Evolutionary conservation across 2,888 invertebrate genomes (phyloP), one percentile per base, ranked within the genome.

Genomic region (Toxonevra muliebris): DNA sequence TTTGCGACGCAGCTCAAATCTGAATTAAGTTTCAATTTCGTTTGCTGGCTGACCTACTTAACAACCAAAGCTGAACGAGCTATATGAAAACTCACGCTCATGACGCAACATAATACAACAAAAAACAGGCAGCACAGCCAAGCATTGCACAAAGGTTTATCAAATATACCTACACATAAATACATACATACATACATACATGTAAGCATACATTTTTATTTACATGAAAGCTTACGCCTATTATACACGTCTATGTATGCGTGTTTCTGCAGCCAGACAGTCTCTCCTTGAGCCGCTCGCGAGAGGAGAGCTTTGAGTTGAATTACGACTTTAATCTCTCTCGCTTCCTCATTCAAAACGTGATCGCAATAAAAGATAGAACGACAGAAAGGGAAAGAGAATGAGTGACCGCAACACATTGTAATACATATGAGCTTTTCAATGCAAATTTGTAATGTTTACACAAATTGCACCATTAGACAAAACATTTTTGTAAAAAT

Each of bases 41-140:
- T 80, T 79, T 77, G 78, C 74, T 74, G 76, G 74, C 76, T 85
- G 85, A 86, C 86, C 86, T 82, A 86, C 80, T 86, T 87, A 86
- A 76, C 84, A 83, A 86, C 77, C 83, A 86, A 84, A 85, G 85
- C 86, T 82, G 86, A 87, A 87, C 87, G 82, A 66, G 54, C 61
- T 54, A 17, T 45, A 45, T 61, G 60, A 45, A 66, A 69, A 69
- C 67, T 67, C 61, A 69, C 42, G 68, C 55, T 68, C 58, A 64
- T 71, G 71, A 71, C 69, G 69, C 69, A 68, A 71, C 66, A 60
- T n/a, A n/a, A n/a, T n/a, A n/a, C n/a, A n/a, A n/a, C n/a, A n/a
- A n/a, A n/a, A n/a, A n/a, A 55, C 53, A 59, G 7, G 30, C 30
- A 30, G 7, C 30, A 30, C 30, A 30, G 30, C 30, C 7, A 30